A percentile compares a stretch with the other conserved stretches of the same genome.
Evolutionary conservation across 1,140 invertebrate species (phyloP).

Genomic region (Panagrolaimus sp.): DNA sequence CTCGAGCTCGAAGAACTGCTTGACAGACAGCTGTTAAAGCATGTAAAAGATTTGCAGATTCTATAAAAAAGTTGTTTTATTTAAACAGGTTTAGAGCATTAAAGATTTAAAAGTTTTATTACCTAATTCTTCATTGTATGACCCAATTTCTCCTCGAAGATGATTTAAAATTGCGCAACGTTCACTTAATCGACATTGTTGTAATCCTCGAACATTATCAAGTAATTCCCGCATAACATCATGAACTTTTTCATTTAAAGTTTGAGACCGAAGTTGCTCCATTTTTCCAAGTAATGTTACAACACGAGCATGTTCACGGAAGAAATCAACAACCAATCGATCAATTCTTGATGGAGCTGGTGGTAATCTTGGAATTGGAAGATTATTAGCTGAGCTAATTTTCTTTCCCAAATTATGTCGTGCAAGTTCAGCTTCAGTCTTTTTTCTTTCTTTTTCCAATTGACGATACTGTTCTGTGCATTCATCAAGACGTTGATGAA

Average conservation of each 20-base stretch:
- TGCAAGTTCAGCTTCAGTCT: conserved; percentile 74
- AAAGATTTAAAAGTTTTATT: conserved; percentile 10
- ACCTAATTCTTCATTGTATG: conserved; percentile 55
- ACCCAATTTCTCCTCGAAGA: conserved; percentile 48
- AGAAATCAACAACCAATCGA: conserved; percentile 74
- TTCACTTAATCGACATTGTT: conserved; percentile 49
- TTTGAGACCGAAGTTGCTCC: conserved; percentile 47
- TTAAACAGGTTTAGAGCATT: too few species aligned
- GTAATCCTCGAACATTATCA: conserved; percentile 48
- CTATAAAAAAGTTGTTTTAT: conserved; percentile 34
- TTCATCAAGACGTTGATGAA: conserved; percentile 65
- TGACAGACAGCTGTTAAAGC: conserved; percentile 39
- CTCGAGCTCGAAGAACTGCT: conserved; percentile 46
- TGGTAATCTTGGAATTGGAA: conserved; percentile 72
- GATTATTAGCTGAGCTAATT: conserved; percentile 74
- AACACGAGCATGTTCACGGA: conserved; percentile 71
- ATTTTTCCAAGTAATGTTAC: conserved; percentile 54
- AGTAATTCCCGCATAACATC: conserved; percentile 45
- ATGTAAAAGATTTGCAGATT: conserved; percentile 40
- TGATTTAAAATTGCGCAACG: conserved; percentile 49
- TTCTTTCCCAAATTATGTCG: conserved; percentile 73
- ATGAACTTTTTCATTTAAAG: conserved; percentile 42
- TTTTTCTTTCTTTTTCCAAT: conserved; percentile 75
- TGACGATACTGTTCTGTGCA: conserved; percentile 77
- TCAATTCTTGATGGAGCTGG: conserved; percentile 76